Conservation (phyloP, 2,888 invertebrate species). For the Latrodectus elegans region DNA sequence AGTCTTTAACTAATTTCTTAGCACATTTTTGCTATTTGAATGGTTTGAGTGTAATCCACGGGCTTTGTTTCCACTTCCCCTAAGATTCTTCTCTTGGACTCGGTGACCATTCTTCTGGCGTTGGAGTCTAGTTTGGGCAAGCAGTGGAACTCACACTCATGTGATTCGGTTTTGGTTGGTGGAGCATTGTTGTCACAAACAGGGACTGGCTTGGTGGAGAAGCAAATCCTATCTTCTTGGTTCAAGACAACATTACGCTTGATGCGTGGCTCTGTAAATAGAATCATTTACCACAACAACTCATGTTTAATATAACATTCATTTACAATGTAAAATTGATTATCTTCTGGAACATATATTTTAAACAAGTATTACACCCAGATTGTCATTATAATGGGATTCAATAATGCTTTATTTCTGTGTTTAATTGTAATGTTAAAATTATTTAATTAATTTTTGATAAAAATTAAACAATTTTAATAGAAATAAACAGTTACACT, state of each 20-base stretch:
- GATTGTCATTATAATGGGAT: too few species aligned
- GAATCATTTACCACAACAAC: too few species aligned
- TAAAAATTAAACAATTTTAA: too few species aligned
- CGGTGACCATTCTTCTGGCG: slow-evolving; percentile 53
- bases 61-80: slow-evolving; percentile 65
- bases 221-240: slow-evolving; percentile 56
- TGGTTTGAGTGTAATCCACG: slow-evolving; percentile 31
- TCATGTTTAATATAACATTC: too few species aligned
- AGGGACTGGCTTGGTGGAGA: slow-evolving; percentile 55
- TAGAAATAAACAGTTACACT: too few species aligned
- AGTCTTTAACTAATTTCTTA: background rate
- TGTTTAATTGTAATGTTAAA: too few species aligned
- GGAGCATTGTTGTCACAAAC: slow-evolving; percentile 19
- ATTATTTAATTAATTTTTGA: too few species aligned
- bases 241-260: slow-evolving; percentile 27
- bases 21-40: slow-evolving; percentile 21
- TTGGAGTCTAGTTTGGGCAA: slow-evolving; percentile 43
- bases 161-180: background rate
- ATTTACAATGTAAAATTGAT: too few species aligned
- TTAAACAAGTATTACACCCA: too few species aligned
- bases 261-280: slow-evolving; percentile 14
- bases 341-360: too few species aligned
- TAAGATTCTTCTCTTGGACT: slow-evolving; percentile 51
- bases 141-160: slow-evolving; percentile 66
- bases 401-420: too few species aligned